Base-by-base conservation (phyloP, 2,888 invertebrate species). In the Tiphia femorata region DNA sequence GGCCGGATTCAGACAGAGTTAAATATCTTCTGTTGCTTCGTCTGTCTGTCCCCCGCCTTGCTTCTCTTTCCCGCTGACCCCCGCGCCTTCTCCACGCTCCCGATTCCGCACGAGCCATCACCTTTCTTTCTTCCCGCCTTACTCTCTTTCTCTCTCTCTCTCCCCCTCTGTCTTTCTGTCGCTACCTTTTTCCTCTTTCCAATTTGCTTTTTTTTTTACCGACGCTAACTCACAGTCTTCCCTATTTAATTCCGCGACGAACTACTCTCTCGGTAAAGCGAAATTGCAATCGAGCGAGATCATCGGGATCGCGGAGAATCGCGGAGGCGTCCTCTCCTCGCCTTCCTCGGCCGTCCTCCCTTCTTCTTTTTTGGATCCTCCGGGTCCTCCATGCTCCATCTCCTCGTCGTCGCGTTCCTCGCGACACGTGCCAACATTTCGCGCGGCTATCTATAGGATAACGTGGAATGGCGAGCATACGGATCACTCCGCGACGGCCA, bases 1-100 rank as follows among this genome's bases (percentile, higher is more conserved):
- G 80, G 76, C 75, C 76, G 72, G 76, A 73, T 79, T 80, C 76
- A 75, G 73, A 62, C 73, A 68, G 56, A 76, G 69, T 64, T 69
- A 70, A 73, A 69, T 68, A 64, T 62, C 61, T 62, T 58, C 20
- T 40, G 43, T 47, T 19, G 38, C 58, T 16, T 14, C 40, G 25
- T 25, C 53, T 33, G 38, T 35, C 43, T 30, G 46, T 52, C 33
- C 50, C 52, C 52, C 58, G 61, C 63, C 61, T 58, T 47, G 50
- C 46, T 48, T 58, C 33, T 55, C 44, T 35, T 51, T 56, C 53
- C 38, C 50, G 25, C 42, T 23, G 25, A 41, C 50, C 49, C 52
- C 54, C n/a, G n/a, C 41, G 43, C 54, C 62, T 49, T 61, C 63
- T 57, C 50, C 57, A 42, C 52, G 54, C 54, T 53, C 47, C 63